Evolutionary conservation across 2,113 vertebrate species (phyloP).

Genomic region (Anolis sagrei): DNA sequence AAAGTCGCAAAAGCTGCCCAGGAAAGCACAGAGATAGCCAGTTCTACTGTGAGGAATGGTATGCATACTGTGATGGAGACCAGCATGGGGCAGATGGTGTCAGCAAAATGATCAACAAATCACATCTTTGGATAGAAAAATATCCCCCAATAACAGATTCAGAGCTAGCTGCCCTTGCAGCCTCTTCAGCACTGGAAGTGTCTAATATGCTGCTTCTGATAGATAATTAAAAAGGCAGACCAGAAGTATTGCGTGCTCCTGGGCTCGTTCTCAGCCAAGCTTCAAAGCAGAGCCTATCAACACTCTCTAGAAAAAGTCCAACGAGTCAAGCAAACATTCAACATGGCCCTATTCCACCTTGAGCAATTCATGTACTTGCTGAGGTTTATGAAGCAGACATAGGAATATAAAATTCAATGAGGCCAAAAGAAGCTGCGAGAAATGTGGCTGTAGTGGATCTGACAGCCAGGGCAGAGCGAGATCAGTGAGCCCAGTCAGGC

Average conservation of each 20-base stretch:
- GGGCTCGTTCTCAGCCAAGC: slow-evolving; percentile 82
- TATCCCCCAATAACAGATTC: slow-evolving; percentile 66
- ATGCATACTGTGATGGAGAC: slow-evolving; percentile 78
- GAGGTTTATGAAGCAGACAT: slow-evolving; percentile 44
- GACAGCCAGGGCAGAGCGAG: slow-evolving; percentile 35
- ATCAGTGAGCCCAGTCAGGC: not conserved
- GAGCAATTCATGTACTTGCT: slow-evolving; percentile 80
- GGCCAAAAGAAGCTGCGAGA: slow-evolving; percentile 78
- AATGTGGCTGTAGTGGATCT: slow-evolving; percentile 79
- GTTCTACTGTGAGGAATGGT: slow-evolving; percentile 75
- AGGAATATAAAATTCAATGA: slow-evolving; percentile 62
- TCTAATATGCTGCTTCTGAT: slow-evolving; percentile 29
- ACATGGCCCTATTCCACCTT: slow-evolving; percentile 77
- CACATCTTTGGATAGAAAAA: slow-evolving; percentile 79
- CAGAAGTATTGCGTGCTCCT: slow-evolving; percentile 86
- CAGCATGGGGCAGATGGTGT: slow-evolving; percentile 80
- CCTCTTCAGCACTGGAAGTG: slow-evolving; percentile 45
- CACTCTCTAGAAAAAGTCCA: slow-evolving; percentile 79
- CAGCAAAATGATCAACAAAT: slow-evolving; percentile 77
- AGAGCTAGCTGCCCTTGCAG: slow-evolving; percentile 73
- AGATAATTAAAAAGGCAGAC: slow-evolving; percentile 62
- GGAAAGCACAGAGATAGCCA: slow-evolving; percentile 80
- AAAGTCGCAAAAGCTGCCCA: slow-evolving; percentile 74
- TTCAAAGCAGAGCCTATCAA: slow-evolving; percentile 80
- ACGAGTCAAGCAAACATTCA: slow-evolving; percentile 69